Base-by-base conservation (phyloP, 2,113 vertebrate genomes). In the Chascanopsetta lugubris region DNA sequence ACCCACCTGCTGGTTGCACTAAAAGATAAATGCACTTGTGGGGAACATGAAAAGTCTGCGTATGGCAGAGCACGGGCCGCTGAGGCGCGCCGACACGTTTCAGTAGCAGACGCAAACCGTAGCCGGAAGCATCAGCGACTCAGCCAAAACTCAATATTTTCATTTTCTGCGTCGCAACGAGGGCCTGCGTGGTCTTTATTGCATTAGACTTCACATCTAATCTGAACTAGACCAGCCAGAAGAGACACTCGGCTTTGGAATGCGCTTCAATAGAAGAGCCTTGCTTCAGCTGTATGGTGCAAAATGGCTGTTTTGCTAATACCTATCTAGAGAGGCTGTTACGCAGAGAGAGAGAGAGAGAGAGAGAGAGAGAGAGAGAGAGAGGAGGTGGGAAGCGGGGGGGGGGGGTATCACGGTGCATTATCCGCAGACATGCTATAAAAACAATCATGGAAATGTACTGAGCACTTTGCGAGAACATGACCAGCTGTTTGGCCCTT, bases 401-500 rank as follows among this genome's bases (percentile, higher is more conserved):
- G n/a, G n/a, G n/a, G 53, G 71, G 54, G 51, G 57, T 71, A 72
- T 51, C 63, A 71, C 72, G 66, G 77, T 70, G 61, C 62, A 58
- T 64, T 63, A 68, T 47, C 71, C 61, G 69, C 51, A 79, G 54
- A 72, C 61, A 66, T 25, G 20, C 58, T 74, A 61, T 29, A 66
- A 77, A 82, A 82, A 79, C 68, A 82, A 72, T 83, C 70, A 54
- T 69, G 72, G 63, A 67, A 77, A 72, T 72, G 72, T 71, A 80
- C 65, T 61, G 67, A 67, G 62, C 32, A 40, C 40, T 80, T 62
- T 46, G 66, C 48, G 29, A 55, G 68, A 77, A 64, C 69, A 77
- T 2, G 20, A 46, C 76, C 86, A 88, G 83, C 85, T 87, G 83
- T 77, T 82, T 79, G 38, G 59, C 69, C 47, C 46, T 80, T n/a